These are phyloP conservation scores for Clarias batrachus DNA, from an alignment of 2,113 vertebrate species.

Conservation along the genomic window DNA sequence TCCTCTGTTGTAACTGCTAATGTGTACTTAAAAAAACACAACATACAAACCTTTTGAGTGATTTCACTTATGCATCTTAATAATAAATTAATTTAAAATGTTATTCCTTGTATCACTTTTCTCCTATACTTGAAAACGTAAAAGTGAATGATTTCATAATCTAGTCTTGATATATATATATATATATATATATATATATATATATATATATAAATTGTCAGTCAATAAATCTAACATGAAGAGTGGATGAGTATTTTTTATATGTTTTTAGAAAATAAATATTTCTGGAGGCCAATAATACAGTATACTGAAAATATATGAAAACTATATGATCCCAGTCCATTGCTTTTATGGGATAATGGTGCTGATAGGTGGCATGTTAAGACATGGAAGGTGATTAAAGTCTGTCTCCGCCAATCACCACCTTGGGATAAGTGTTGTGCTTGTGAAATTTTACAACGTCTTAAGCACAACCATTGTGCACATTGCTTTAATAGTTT, in stretches of 20 bases:
- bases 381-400: slow-evolving; percentile 23
- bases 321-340: background rate
- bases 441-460: background rate
- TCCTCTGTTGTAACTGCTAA: slow-evolving; percentile 56
- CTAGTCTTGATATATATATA: background rate
- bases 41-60: background rate
- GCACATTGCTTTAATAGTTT: background rate
- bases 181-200: background rate
- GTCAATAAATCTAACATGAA: background rate
- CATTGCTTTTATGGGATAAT: background rate
- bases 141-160: background rate
- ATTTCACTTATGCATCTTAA: background rate
- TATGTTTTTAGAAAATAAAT: background rate
- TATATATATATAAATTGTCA: background rate
- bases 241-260: background rate
- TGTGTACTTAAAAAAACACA: background rate
- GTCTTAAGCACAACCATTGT: background rate
- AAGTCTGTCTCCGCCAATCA: slow-evolving; percentile 10
- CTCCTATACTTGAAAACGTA: background rate
- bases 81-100: background rate
- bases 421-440: background rate
- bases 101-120: background rate
- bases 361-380: background rate
- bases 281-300: background rate
- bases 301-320: background rate